Evolutionary conservation across 2,113 vertebrate genomes (phyloP).

Genomic region (Etheostoma spectabile): DNA sequence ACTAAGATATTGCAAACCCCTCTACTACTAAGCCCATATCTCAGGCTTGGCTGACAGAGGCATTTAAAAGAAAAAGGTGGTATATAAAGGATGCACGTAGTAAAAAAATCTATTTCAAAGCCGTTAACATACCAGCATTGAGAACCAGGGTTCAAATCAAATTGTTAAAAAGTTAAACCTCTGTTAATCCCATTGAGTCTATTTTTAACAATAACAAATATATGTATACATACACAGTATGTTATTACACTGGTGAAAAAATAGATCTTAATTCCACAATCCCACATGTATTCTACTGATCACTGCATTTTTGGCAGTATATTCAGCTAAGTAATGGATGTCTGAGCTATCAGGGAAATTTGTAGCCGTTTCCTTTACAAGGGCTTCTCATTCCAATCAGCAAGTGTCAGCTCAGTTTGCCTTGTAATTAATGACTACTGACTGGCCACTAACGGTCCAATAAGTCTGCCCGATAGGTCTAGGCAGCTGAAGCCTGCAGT

Average conservation of each 20-base stretch:
- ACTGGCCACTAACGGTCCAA: conserved; percentile 66
- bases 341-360: conserved; percentile 69
- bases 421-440: conserved; percentile 77
- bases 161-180: not conserved
- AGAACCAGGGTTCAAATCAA: not conserved
- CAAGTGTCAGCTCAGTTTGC: conserved; percentile 61
- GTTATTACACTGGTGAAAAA: not conserved
- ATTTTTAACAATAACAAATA: not conserved
- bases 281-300: not conserved
- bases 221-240: not conserved
- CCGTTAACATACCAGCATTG: not conserved
- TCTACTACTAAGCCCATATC: not conserved
- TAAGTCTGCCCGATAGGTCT: conserved; percentile 51
- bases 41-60: not conserved
- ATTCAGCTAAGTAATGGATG: conserved; percentile 65
- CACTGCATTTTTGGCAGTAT: conserved; percentile 7
- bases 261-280: not conserved
- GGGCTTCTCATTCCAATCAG: conserved; percentile 69
- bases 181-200: not conserved
- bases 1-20: too few relatives aligned
- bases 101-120: not conserved
- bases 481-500: conserved; percentile 45
- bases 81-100: not conserved
- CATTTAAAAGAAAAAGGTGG: not conserved
- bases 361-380: conserved; percentile 69